These are phyloP conservation scores for Platysternon megacephalum DNA, from an alignment of 2,113 vertebrate genomes.

Conservation along the genomic window DNA sequence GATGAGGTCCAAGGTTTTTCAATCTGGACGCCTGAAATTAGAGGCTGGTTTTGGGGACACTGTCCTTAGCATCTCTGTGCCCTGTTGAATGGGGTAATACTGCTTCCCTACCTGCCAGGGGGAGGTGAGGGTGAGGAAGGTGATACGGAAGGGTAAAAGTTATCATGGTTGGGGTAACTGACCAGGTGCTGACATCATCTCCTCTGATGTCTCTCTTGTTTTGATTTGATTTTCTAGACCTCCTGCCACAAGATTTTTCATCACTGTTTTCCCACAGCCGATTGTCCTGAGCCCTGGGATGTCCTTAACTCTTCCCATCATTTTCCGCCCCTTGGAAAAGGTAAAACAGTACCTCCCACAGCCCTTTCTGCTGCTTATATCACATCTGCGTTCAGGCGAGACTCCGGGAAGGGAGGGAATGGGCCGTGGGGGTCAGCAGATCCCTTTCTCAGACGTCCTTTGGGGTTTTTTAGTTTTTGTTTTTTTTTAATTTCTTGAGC, in stretches of 20 bases:
- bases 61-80: neutral
- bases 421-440: neutral
- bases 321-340: conserved; percentile 88
- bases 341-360: conserved; percentile 71
- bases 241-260: conserved; percentile 88
- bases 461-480: neutral
- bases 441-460: neutral
- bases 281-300: conserved; percentile 89
- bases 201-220: neutral
- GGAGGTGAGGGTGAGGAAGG: neutral
- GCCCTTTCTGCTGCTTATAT: neutral
- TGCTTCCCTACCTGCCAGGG: neutral
- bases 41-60: neutral
- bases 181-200: neutral
- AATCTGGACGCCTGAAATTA: neutral
- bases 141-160: no score
- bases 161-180: neutral
- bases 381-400: neutral
- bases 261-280: conserved; percentile 78
- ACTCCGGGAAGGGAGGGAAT: accelerated
- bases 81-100: neutral
- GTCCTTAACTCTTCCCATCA: conserved; percentile 83
- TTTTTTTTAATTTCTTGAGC: neutral
- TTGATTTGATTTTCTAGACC: conserved; percentile 74
- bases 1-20: neutral